Base-by-base conservation (phyloP, 2,888 invertebrate genomes). In the Vesta saturnalis region DNA sequence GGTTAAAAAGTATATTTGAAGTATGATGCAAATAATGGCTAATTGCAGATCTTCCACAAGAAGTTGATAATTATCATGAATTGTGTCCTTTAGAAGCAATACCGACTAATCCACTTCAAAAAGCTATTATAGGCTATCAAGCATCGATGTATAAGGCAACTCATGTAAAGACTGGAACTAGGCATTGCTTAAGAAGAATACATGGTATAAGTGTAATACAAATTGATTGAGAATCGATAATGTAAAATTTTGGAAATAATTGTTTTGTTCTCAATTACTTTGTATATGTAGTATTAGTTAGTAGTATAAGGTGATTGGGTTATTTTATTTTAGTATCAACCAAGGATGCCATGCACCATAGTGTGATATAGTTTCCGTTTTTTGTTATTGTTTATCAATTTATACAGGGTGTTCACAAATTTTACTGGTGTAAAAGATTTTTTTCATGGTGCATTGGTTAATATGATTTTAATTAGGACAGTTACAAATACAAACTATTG, bases 131-230 rank as follows among this genome's bases (percentile, higher is more conserved):
- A 72, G 89, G 91, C 76, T 90, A 91, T 60, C 90, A 93, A 76
- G 92, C 95, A 60, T 93, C 95, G 10, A 93, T 94, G 69, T 98
- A 94, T 86, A 95, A 96, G 85, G 97, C 94, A 62, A 92, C 93
- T 60, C 92, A 95, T 85, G 88, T 91, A n/a, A 93, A 93, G 83
- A 94, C 90, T 73, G 96, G 97, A 59, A 89, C 92, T 55, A 90
- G 92, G 74, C 95, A 92, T 84, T 96, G 96, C 77, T 85, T 98
- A 73, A 89, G 96, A 67, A 89, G 97, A 77, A 90, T 97, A 78
- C 97, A 97, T 85, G 93, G 94, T 85, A 86, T 84, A 30, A 43
- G 18, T 35, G 23, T 54, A 23, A 22, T 5, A 19, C 18, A 15
- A 14, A 46, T 39, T 60, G 14, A 46, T 47, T 8, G 23, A 19